Conservation (phyloP, 1,140 invertebrate genomes). For the Halyomorpha halys region DNA sequence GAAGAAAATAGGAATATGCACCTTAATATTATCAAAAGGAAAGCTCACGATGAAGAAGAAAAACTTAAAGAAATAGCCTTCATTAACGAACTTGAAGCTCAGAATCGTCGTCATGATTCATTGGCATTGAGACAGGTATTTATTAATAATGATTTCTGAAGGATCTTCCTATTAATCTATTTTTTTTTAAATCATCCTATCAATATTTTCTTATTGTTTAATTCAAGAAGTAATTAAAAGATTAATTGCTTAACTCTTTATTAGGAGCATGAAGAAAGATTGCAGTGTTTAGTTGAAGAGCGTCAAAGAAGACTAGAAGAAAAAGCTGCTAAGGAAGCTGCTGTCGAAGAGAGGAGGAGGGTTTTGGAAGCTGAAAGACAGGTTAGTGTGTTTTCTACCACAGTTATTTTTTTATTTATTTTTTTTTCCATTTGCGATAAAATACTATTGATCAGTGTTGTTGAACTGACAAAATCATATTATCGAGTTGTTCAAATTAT, state of each 20-base stretch:
- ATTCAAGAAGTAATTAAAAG: not conserved
- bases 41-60: slow-evolving; percentile 94
- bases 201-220: not conserved
- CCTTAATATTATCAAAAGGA: slow-evolving; percentile 72
- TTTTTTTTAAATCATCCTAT: too few species aligned
- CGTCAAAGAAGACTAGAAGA: slow-evolving; percentile 67
- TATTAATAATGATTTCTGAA: too few species aligned
- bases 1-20: slow-evolving; percentile 80
- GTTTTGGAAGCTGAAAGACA: slow-evolving; percentile 75
- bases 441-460: too few species aligned
- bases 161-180: too few species aligned
- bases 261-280: slow-evolving; percentile 65
- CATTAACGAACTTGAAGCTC: slow-evolving; percentile 90
- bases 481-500: too few species aligned
- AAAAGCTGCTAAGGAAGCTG: slow-evolving; percentile 88
- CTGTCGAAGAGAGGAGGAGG: slow-evolving; percentile 77
- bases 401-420: too few species aligned
- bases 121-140: slow-evolving; percentile 57
- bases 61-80: slow-evolving; percentile 96
- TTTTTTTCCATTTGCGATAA: too few species aligned
- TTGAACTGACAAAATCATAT: too few species aligned
- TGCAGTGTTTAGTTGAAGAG: slow-evolving; percentile 64
- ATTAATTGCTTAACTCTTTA: not conserved
- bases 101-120: slow-evolving; percentile 87
- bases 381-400: slow-evolving; percentile 33